Percentiles rank a stretch among this genome's conserved stretches.
These are phyloP conservation scores for Kryptolebias ocellatus DNA, from an alignment of 2,797 vertebrate genomes.

Conservation along the genomic window DNA sequence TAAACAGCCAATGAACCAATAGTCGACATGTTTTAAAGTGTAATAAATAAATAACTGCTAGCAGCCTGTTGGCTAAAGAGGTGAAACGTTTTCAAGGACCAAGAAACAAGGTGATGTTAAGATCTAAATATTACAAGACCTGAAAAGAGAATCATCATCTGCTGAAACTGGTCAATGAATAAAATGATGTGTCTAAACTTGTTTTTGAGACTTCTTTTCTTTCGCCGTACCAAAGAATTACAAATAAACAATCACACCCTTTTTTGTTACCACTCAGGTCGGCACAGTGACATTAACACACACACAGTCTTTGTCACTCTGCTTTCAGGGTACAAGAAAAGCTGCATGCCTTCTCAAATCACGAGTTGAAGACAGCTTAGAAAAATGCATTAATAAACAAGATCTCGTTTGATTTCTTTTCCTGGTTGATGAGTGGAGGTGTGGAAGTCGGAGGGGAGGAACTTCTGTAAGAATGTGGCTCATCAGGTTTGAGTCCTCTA, in stretches of 20 bases:
- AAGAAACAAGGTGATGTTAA: neutral
- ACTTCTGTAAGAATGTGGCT: conserved; percentile 46
- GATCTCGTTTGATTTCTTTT: neutral
- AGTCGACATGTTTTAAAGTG: neutral
- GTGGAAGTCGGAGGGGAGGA: conserved; percentile 25
- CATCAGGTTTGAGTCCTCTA: conserved; percentile 47
- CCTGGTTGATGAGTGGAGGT: neutral
- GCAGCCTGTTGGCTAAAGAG: no score
- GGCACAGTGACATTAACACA: neutral
- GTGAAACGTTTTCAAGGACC: neutral
- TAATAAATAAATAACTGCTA: neutral
- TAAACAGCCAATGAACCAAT: neutral
- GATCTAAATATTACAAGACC: neutral
- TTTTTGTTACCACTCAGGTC: neutral
- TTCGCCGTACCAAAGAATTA: neutral
- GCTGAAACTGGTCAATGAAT: neutral
- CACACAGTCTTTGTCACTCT: neutral
- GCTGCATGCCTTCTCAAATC: no score
- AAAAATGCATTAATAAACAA: no score
- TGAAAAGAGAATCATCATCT: no score
- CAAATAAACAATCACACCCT: neutral
- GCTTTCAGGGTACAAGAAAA: neutral
- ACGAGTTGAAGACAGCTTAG: neutral
- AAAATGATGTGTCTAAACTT: neutral
- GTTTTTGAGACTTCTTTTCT: neutral